phyloP scores from a whole-genome alignment of 2,113 vertebrate genomes.

The Lampris megalopsis region DNA sequence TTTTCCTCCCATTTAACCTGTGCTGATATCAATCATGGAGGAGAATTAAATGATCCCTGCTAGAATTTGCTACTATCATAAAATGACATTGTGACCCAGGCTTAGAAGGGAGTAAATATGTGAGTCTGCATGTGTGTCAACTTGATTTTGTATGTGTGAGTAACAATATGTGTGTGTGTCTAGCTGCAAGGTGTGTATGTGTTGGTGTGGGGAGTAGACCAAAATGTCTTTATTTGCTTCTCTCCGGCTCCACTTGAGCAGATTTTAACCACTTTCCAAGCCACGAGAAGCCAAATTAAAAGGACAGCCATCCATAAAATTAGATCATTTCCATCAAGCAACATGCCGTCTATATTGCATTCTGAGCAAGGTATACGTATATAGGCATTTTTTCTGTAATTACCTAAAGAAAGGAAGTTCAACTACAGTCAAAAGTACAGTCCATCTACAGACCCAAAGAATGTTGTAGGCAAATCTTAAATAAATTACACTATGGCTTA shows the following conservation, averaged over 20 bases:
- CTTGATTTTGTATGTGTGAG: slow-evolving; percentile 45
- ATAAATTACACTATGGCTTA: too few species aligned
- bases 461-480: neutral
- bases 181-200: slow-evolving; percentile 17
- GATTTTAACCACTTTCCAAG: slow-evolving; percentile 96
- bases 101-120: slow-evolving; percentile 43
- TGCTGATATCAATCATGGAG: slow-evolving; percentile 93
- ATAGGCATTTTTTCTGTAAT: slow-evolving; percentile 75
- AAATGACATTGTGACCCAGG: slow-evolving; percentile 92
- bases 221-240: slow-evolving; percentile 94
- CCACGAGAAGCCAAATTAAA: slow-evolving; percentile 95
- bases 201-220: slow-evolving; percentile 40
- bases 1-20: slow-evolving; percentile 93
- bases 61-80: slow-evolving; percentile 97
- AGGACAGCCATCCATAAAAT: slow-evolving; percentile 92
- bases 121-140: slow-evolving; percentile 2
- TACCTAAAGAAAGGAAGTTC: slow-evolving; percentile 17
- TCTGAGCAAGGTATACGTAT: slow-evolving; percentile 87
- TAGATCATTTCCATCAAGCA: slow-evolving; percentile 90
- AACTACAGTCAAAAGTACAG: neutral
- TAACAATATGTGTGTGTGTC: slow-evolving; percentile 9
- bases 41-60: slow-evolving; percentile 97
- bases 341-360: slow-evolving; percentile 89
- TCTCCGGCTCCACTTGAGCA: slow-evolving; percentile 94
- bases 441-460: neutral